Conservation (phyloP, 2,113 vertebrate genomes). For the Dipodomys spectabilis region DNA sequence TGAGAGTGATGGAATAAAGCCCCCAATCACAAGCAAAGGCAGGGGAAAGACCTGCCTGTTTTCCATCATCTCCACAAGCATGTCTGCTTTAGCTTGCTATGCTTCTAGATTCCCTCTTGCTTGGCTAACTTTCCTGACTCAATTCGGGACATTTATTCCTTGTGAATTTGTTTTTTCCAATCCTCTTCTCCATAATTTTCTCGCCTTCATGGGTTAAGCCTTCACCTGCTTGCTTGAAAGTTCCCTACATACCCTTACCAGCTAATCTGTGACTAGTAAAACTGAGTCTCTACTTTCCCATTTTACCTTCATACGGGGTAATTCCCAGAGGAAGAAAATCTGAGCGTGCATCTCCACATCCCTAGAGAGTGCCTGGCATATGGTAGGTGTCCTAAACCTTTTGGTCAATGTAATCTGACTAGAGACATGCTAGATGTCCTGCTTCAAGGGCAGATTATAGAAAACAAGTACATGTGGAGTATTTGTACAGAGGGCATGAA, state of each 20-base stretch:
- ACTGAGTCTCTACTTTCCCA: background rate
- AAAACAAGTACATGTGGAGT: background rate
- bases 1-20: background rate
- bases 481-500: accelerated
- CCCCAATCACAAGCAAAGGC: background rate
- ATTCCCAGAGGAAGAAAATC: background rate
- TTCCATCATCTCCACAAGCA: accelerated
- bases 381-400: background rate
- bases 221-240: background rate
- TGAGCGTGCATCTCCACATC: background rate
- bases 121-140: background rate
- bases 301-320: background rate
- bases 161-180: background rate
- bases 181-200: background rate
- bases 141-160: background rate
- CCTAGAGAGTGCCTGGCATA: background rate
- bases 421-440: background rate
- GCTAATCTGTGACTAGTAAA: too few species aligned
- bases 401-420: background rate
- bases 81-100: background rate
- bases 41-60: background rate
- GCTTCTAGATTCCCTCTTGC: background rate
- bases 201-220: background rate
- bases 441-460: accelerated
- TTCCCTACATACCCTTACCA: background rate